These are phyloP conservation scores for Galeopsomyia nigrocyanea DNA, from an alignment of 2,888 invertebrate genomes.

Conservation along the genomic window DNA sequence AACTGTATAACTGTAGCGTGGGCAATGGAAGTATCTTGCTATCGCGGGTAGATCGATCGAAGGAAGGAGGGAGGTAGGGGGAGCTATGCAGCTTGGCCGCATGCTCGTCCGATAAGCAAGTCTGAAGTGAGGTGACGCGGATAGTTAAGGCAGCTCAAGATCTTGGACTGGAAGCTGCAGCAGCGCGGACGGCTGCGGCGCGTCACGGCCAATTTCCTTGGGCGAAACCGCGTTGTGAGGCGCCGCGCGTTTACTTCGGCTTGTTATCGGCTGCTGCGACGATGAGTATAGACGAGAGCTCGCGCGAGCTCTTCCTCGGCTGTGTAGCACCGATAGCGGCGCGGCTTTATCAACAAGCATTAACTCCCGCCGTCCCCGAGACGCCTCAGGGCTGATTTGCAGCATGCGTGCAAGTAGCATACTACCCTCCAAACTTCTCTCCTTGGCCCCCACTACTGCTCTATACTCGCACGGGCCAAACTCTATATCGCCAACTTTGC, in stretches of 20 bases:
- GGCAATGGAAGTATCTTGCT: too few species aligned
- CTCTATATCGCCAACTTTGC: slow-evolving; percentile 28
- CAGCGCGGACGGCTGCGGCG: not conserved
- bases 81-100: too few species aligned
- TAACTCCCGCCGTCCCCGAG: slow-evolving; percentile 21
- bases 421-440: not conserved
- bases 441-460: not conserved
- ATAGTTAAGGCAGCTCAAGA: not conserved
- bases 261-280: slow-evolving; percentile 28
- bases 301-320: not conserved
- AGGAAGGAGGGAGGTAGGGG: too few species aligned
- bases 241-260: slow-evolving; percentile 23
- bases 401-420: slow-evolving; percentile 7
- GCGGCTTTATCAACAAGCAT: slow-evolving; percentile 37
- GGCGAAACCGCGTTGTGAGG: not conserved
- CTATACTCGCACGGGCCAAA: not conserved
- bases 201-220: slow-evolving; percentile 33
- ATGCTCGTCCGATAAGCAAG: too few species aligned
- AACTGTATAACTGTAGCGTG: too few species aligned
- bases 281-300: too few species aligned
- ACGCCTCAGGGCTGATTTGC: slow-evolving; percentile 35
- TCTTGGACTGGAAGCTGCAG: too few species aligned
- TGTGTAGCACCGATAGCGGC: not conserved
- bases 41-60: too few species aligned
- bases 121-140: too few species aligned